Evolutionary conservation across 2,888 invertebrate genomes (phyloP).

Genomic region (Laspeyria flexula): DNA sequence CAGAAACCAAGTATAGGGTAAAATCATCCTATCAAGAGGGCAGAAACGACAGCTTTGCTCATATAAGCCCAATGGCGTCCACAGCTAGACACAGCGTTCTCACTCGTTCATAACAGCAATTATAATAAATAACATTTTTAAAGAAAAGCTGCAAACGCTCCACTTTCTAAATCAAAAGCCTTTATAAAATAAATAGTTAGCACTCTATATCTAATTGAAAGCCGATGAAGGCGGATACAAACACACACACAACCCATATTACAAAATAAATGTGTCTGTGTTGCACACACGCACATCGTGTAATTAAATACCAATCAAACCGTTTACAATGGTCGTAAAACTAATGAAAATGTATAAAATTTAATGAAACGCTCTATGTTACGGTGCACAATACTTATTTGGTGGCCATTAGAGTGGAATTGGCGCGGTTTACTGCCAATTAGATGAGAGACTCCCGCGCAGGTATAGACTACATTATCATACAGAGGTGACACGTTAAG

Average conservation of each 20-base stretch:
- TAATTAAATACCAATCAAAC: conserved; percentile 38
- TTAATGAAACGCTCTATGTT: conserved; percentile 11
- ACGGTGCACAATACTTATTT: conserved; percentile 21
- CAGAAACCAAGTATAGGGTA: too few species aligned
- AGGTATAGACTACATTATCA: conserved; percentile 9
- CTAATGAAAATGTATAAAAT: conserved; percentile 28
- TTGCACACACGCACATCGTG: conserved; percentile 1
- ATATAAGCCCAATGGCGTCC: too few species aligned
- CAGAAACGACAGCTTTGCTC: too few species aligned
- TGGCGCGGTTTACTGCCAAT: conserved; percentile 30
- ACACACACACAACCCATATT: background rate
- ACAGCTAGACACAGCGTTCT: too few species aligned
- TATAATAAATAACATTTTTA: too few species aligned
- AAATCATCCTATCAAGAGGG: too few species aligned
- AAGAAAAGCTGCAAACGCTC: too few species aligned
- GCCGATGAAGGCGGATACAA: background rate
- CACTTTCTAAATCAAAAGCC: too few species aligned
- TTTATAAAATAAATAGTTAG: too few species aligned
- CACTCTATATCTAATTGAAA: too few species aligned
- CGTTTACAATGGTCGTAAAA: conserved; percentile 25
- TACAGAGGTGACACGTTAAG: conserved; percentile 1
- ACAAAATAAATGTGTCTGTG: background rate
- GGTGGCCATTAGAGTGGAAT: conserved; percentile 23
- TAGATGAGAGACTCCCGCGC: conserved; percentile 21
- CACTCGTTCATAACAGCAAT: too few species aligned